Base-by-base conservation (phyloP, 2,113 vertebrate genomes). In the Syrrhaptes paradoxus region DNA sequence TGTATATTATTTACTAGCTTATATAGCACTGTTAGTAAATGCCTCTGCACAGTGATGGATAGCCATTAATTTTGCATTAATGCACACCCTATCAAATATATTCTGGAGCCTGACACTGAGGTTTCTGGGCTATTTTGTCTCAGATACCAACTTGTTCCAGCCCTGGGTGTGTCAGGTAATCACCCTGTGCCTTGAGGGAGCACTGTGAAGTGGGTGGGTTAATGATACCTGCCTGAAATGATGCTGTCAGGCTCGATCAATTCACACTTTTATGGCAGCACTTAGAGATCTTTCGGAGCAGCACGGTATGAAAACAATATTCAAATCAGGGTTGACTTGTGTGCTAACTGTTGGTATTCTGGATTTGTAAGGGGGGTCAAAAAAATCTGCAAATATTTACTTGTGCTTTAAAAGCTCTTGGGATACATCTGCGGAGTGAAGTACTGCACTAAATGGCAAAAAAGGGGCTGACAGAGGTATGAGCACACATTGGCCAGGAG, bases 1-100 rank as follows among this genome's bases (percentile, higher is more conserved):
- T 82, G 11, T 71, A 29, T 67, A 19, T 84, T 93, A 88, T 91
- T 93, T 91, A 82, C 57, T 66, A 79, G 67, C 78, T 74, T 77
- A 63, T 67, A 55, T 10, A 80, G 43, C 87, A 59, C 59, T 1
- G 4, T 63, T 83, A 91, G 65, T 55, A 86, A 88, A 78, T 74
- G 75, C 48, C 5, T 4, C 34, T 59, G 67, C 63, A 31, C 43
- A 25, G 48, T 81, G 75, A 92, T 72, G 90, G 73, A 86, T 93
- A 67, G 20, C 63, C 63, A 71, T 90, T 86, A 89, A 95, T 94
- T 96, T 77, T 93, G 32, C 55, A 84, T 91, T 67, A 87, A 80
- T 76, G 41, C 55, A 77, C 36, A 85, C 24, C 9, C 25, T 22
- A 41, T 16, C 4, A 49, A 86, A 77, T 71, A 20, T 5, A 55